Conservation (phyloP, 53 echinoderm and acorn worm species). For the Temnopleurus reevesii region DNA sequence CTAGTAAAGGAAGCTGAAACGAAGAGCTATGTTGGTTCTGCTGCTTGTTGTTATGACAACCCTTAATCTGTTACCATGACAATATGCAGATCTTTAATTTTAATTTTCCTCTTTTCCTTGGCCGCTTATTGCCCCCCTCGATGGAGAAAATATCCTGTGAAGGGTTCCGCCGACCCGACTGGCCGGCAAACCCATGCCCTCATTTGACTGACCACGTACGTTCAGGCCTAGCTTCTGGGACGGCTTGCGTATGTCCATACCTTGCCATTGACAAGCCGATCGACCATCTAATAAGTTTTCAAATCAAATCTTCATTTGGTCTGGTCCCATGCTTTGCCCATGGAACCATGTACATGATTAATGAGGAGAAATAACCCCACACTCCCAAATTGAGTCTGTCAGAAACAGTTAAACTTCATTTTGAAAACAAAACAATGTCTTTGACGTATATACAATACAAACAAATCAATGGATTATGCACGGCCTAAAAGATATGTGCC, state of each 20-base stretch:
- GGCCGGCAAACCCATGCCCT: neutral
- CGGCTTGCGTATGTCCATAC: neutral
- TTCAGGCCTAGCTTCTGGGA: neutral
- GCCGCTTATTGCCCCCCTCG: constrained; percentile 37
- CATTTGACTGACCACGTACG: neutral
- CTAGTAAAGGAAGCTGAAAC: neutral
- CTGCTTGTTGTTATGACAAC: constrained; percentile 33
- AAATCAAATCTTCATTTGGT: constrained; percentile 38
- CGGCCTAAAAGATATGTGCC: no score
- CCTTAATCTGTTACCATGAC: constrained; percentile 36
- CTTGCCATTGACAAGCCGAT: neutral
- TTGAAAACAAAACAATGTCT: neutral
- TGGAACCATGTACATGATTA: neutral
- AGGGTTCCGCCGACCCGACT: neutral
- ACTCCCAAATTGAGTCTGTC: neutral
- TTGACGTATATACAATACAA: no score
- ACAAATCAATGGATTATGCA: no score
- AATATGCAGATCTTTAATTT: constrained; percentile 59
- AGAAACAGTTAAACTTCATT: neutral
- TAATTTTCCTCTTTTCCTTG: constrained; percentile 52
- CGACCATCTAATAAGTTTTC: constrained; percentile 28
- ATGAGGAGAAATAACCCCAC: constrained; percentile 11
- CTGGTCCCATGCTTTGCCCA: neutral
- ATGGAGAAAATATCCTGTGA: constrained; percentile 41
- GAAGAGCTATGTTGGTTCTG: constrained; percentile 29